Percentiles rank a stretch among this genome's conserved stretches.
Evolutionary conservation across 2,888 invertebrate species (phyloP).

Genomic region (Drosophila tanythrix): DNA sequence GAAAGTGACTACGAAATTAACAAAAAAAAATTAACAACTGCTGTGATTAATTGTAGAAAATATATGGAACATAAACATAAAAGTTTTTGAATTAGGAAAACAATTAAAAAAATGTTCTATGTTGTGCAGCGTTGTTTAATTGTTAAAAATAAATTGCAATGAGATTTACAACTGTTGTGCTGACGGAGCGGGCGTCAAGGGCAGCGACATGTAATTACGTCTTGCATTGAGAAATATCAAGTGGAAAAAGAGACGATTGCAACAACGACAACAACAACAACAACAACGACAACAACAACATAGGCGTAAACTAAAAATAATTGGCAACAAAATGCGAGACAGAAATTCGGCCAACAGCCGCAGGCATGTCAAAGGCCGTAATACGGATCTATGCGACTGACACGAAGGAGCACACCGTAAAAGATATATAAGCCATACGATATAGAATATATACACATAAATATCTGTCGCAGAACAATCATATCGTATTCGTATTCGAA

Average conservation of each 20-base stretch:
- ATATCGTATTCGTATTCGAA: constrained; percentile 18
- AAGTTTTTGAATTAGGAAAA: background rate
- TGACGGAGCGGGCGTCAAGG: constrained; percentile 63
- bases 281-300: constrained; percentile 35
- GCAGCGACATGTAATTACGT: constrained; percentile 69
- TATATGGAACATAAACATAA: background rate
- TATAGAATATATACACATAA: background rate
- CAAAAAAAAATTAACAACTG: background rate
- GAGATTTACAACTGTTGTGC: constrained; percentile 58
- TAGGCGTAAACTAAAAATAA: constrained; percentile 71
- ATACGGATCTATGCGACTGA: constrained; percentile 64
- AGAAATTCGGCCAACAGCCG: constrained; percentile 73
- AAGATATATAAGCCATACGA: constrained; percentile 19
- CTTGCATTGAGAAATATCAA: constrained; percentile 52
- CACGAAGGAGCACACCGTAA: constrained; percentile 15
- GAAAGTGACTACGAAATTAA: constrained; percentile 4
- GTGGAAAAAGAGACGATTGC: constrained; percentile 12
- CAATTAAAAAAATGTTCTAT: background rate
- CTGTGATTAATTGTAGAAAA: constrained; percentile 1
- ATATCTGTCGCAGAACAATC: constrained; percentile 17
- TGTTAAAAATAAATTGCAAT: constrained; percentile 69
- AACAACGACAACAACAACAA: constrained; percentile 21
- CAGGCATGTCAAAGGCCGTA: constrained; percentile 78
- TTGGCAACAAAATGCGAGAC: constrained; percentile 76
- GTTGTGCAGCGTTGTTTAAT: constrained; percentile 44